Percentiles rank a stretch among this genome's conserved stretches.
These are phyloP conservation scores for Xenentodon cancila DNA, from an alignment of 2,797 vertebrate genomes.

Conservation along the genomic window DNA sequence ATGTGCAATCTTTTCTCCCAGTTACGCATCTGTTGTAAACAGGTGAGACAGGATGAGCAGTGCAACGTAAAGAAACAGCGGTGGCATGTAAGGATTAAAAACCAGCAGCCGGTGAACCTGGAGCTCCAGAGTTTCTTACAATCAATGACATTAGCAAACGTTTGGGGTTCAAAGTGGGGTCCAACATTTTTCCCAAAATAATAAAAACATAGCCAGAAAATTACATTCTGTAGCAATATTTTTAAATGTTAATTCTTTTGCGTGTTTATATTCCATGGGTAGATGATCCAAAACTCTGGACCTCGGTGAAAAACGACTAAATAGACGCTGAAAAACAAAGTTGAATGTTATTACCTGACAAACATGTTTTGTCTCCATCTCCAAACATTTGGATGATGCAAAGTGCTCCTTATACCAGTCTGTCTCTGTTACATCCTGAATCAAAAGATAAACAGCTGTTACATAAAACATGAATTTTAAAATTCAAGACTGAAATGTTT, in stretches of 20 bases:
- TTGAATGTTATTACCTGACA: constrained; percentile 62
- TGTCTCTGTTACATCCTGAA: constrained; percentile 77
- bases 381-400: constrained; percentile 54
- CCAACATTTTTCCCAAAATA: too few species aligned
- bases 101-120: too few species aligned
- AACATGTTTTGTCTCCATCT: constrained; percentile 65
- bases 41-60: constrained; percentile 2
- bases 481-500: not conserved
- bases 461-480: not conserved
- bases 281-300: not conserved
- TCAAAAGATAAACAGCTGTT: not conserved
- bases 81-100: too few species aligned
- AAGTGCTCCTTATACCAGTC: constrained; percentile 76
- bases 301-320: not conserved
- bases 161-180: too few species aligned
- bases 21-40: constrained; percentile 57
- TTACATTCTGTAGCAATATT: too few species aligned
- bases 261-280: not conserved
- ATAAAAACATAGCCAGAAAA: too few species aligned
- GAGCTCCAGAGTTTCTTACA: too few species aligned
- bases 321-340: not conserved
- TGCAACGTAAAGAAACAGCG: too few species aligned
- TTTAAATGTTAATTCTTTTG: too few species aligned
- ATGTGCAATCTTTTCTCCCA: constrained; percentile 79
- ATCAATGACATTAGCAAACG: too few species aligned